Evolutionary conservation across 2,888 invertebrate species (phyloP), one percentile per base, ranked within the genome.

Genomic region (Monopis laevigella): DNA sequence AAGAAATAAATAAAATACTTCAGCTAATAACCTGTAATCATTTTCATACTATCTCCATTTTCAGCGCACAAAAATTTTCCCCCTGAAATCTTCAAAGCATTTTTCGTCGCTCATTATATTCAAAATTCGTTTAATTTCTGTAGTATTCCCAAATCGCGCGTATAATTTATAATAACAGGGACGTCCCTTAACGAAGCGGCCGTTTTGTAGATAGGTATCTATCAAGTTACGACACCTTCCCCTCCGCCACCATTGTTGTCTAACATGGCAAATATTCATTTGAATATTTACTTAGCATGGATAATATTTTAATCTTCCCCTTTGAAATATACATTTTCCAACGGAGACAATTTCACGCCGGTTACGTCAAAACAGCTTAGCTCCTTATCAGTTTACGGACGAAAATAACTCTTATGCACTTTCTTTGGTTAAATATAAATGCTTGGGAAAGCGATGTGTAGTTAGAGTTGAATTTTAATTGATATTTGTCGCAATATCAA

Each of bases 301-400:
- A 81, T 82, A 82, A 82, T 82, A 82, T 82, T 82, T 82, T 82
- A 82, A 82, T 82, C 82, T 81, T 77, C 81, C 82, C 81, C 78
- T 80, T 73, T 77, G 77, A 78, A 78, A 77, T 78, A 80, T 72
- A 80, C 78, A 75, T 74, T 80, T 80, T 78, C 78, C 71, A 74
- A 62, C 73, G 74, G 75, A 80, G 78, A 78, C 78, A 80, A 78
- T 77, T 77, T 78, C 77, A 73, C 75, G 69, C 65, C 56, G 53
- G 56, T 57, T 66, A 59, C 56, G 48, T 49, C 46, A 46, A 59
- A 78, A 75, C 51, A 68, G 42, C 63, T 52, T 65, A 81, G 65
- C 54, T 58, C 50, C 46, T 36, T n/a, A 27, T 41, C 45, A 50
- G 44, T 43, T 43, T 52, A 43, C 66, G 68, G 43, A 55, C 62